Percentiles rank a stretch among this genome's conserved stretches.
phyloP scores from a whole-genome alignment of 2,113 vertebrate species.

The Catharus bicknelli region DNA sequence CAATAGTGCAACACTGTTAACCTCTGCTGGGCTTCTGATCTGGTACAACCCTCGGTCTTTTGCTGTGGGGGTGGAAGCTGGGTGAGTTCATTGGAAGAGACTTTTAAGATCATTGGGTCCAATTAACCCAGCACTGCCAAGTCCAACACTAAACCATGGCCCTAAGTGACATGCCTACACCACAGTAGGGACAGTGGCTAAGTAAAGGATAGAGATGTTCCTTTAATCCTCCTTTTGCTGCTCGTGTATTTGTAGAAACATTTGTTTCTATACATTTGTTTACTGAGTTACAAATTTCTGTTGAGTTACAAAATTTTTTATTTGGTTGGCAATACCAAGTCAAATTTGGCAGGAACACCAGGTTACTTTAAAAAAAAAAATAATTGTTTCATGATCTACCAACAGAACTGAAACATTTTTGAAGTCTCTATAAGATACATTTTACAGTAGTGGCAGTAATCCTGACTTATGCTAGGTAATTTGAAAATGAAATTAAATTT shows the following conservation, averaged over 20 bases:
- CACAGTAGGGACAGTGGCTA: background rate
- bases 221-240: background rate
- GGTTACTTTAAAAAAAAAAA: background rate
- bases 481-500: background rate
- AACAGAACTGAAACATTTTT: background rate
- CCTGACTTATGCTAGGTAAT: background rate
- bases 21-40: background rate
- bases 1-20: background rate
- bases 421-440: background rate
- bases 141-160: background rate
- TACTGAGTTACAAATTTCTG: background rate
- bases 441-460: background rate
- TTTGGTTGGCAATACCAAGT: background rate
- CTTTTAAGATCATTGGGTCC: background rate
- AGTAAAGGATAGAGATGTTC: background rate
- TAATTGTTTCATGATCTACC: background rate
- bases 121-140: background rate
- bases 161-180: background rate
- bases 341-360: background rate
- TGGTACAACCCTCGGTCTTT: accelerated
- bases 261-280: background rate
- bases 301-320: background rate
- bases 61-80: background rate
- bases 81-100: background rate
- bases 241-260: background rate